Conservation (phyloP, 2,797 vertebrate genomes). For the Jordanella pulchra region DNA sequence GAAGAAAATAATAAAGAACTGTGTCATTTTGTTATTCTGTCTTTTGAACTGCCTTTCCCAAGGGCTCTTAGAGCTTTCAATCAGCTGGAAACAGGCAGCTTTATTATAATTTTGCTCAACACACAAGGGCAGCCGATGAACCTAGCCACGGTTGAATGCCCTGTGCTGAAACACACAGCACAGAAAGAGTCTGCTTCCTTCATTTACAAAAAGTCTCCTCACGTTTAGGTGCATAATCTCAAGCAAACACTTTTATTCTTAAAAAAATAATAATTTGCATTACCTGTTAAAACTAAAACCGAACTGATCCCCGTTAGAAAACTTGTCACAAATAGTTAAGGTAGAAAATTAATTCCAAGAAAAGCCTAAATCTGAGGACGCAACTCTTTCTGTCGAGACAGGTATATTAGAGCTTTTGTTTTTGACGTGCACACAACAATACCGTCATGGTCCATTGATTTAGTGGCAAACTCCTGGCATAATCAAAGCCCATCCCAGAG, state of each 20-base stretch:
- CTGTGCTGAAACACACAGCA: conserved; percentile 25
- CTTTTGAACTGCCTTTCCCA: conserved; percentile 21
- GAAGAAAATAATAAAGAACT: conserved; percentile 55
- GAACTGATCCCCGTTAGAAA: conserved; percentile 11
- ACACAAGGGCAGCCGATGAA: conserved; percentile 52
- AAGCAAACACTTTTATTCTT: background rate
- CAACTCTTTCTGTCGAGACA: conserved; percentile 42
- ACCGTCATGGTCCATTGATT: conserved; percentile 74
- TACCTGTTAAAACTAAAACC: conserved; percentile 17
- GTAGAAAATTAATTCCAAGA: conserved; percentile 24
- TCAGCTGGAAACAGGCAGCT: conserved; percentile 55
- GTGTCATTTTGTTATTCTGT: conserved; percentile 16
- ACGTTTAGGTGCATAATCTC: conserved; percentile 17
- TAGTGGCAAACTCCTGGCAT: conserved; percentile 65
- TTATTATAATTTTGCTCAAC: conserved; percentile 59
- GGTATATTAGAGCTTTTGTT: conserved; percentile 47
- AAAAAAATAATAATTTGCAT: background rate
- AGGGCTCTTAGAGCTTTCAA: conserved; percentile 37
- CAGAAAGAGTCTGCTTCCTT: conserved; percentile 30
- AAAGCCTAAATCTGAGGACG: conserved; percentile 22
- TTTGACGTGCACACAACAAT: conserved; percentile 63
- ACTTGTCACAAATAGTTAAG: conserved; percentile 10
- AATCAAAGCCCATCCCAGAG: conserved; percentile 72
- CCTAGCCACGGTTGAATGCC: conserved; percentile 35
- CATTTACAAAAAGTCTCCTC: conserved; percentile 23